Evolutionary conservation across 2,113 vertebrate species (phyloP).

Genomic region (Cnemophilus loriae): DNA sequence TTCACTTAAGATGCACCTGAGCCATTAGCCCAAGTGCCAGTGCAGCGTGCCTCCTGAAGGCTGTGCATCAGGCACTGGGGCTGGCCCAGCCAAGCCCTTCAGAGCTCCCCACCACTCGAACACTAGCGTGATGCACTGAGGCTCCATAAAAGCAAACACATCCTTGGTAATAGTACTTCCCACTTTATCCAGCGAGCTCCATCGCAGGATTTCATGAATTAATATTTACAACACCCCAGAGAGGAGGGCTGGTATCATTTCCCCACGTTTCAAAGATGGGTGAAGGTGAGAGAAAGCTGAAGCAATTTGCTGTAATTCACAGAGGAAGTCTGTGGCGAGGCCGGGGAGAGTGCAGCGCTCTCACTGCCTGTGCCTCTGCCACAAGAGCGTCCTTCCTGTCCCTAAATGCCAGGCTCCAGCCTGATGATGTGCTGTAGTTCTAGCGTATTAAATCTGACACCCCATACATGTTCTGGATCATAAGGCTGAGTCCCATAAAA

Average conservation of each 20-base stretch:
- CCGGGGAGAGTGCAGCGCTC: background rate
- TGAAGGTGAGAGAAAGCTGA: background rate
- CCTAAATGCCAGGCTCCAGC: background rate
- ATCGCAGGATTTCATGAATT: background rate
- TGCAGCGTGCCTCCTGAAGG: background rate
- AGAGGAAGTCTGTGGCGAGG: background rate
- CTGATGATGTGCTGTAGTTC: background rate
- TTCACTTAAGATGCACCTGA: background rate
- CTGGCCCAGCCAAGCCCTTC: background rate
- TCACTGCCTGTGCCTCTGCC: background rate
- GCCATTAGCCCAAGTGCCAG: background rate
- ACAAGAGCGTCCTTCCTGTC: background rate
- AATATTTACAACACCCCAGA: background rate
- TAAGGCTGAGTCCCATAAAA: constrained; percentile 16
- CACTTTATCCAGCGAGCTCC: background rate
- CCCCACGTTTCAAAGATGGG: background rate
- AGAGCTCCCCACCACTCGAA: background rate
- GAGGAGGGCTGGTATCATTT: background rate
- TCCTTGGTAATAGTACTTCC: background rate
- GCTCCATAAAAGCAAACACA: background rate
- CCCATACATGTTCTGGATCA: background rate
- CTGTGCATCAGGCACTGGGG: background rate
- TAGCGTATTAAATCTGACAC: background rate
- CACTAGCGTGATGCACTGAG: accelerated
- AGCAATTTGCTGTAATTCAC: background rate